Conservation (phyloP, 2,113 vertebrate genomes). For the Scartelaos histophorus region DNA sequence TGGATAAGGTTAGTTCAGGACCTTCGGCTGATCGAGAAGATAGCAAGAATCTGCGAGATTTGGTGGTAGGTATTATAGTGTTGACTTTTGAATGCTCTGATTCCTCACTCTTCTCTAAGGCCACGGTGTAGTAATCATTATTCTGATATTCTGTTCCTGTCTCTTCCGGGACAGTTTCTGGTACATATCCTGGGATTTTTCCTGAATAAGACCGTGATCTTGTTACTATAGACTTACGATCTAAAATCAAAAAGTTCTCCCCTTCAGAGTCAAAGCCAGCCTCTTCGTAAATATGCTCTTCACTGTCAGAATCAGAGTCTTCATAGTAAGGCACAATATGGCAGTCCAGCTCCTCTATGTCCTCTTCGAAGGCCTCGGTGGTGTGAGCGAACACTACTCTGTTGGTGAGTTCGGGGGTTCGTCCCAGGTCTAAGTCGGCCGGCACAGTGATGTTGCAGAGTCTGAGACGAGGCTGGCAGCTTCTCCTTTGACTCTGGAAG, state of each 20-base stretch:
- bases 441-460: constrained; percentile 81
- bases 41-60: constrained; percentile 83
- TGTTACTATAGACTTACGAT: constrained; percentile 82
- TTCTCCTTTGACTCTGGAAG: constrained; percentile 61
- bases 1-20: constrained; percentile 76
- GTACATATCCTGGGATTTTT: constrained; percentile 89
- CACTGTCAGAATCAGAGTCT: constrained; percentile 77
- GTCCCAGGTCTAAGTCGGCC: constrained; percentile 69
- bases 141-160: constrained; percentile 80
- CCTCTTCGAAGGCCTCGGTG: constrained; percentile 81
- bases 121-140: constrained; percentile 75
- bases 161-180: constrained; percentile 96
- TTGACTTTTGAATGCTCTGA: constrained; percentile 71
- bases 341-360: constrained; percentile 81
- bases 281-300: constrained; percentile 81
- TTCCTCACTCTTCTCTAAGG: constrained; percentile 69
- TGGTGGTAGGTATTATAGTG: constrained; percentile 75
- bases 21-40: constrained; percentile 88
- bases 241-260: constrained; percentile 80
- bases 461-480: constrained; percentile 80
- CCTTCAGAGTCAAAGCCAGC: constrained; percentile 78
- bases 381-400: constrained; percentile 79
- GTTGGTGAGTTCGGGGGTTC: constrained; percentile 78
- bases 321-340: constrained; percentile 82
- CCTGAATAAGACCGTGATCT: constrained; percentile 91